Evolutionary conservation across 2,888 invertebrate species (phyloP).

Genomic region (Aspidiotus destructor): DNA sequence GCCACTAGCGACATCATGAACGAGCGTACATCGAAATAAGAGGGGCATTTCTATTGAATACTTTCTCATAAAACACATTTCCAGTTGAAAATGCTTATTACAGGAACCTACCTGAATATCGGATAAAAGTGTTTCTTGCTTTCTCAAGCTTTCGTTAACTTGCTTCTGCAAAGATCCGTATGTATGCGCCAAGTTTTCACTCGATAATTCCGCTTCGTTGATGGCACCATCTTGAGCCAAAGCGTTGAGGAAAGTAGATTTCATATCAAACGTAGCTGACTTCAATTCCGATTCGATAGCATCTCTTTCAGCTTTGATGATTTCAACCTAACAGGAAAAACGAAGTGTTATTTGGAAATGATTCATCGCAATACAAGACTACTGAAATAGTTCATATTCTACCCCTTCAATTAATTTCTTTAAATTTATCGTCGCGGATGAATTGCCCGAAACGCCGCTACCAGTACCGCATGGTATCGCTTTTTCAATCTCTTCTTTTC

Average conservation of each 20-base stretch:
- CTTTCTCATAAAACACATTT: too few species aligned
- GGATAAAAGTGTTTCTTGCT: conserved; percentile 58
- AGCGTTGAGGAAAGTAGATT: conserved; percentile 64
- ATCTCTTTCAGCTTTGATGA: conserved; percentile 80
- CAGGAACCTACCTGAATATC: conserved; percentile 52
- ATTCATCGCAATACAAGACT: background rate
- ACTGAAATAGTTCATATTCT: background rate
- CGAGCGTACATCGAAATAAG: too few species aligned
- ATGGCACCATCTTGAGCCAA: conserved; percentile 67
- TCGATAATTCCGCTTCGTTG: conserved; percentile 63
- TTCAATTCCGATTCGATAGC: conserved; percentile 79
- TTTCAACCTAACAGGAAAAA: conserved; percentile 54
- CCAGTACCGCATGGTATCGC: conserved; percentile 59
- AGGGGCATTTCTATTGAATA: too few species aligned
- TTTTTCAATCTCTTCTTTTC: conserved; percentile 57
- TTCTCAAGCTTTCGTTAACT: conserved; percentile 62
- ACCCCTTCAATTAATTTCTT: conserved; percentile 63
- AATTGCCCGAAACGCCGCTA: conserved; percentile 39
- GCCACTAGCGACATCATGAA: too few species aligned
- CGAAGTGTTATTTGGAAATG: background rate
- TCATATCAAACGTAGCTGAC: conserved; percentile 69
- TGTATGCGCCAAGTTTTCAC: conserved; percentile 60
- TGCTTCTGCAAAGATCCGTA: conserved; percentile 69
- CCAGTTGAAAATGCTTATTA: too few species aligned
- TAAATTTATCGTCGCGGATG: conserved; percentile 55